phyloP scores from a whole-genome alignment of 2,888 invertebrate species.

The Muschampia plurimacula region DNA sequence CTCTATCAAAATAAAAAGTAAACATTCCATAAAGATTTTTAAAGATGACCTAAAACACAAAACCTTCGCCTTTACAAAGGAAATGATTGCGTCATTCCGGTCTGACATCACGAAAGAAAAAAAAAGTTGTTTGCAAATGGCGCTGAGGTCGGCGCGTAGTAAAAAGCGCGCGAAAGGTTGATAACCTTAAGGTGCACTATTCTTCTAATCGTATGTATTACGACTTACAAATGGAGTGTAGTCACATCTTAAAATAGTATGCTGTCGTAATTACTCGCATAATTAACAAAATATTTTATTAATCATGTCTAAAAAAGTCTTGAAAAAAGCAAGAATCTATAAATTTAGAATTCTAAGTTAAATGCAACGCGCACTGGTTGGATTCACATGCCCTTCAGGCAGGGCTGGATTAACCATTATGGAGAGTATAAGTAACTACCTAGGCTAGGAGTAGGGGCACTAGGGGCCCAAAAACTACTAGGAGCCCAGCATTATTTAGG shows the following conservation, averaged over 20 bases:
- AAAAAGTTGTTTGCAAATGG: conserved; percentile 32
- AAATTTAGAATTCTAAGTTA: too few relatives aligned
- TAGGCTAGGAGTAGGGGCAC: too few relatives aligned
- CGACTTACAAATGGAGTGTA: neutral
- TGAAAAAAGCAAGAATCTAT: too few relatives aligned
- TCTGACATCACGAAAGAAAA: conserved; percentile 30
- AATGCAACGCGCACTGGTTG: too few relatives aligned
- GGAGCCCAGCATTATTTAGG: too few relatives aligned
- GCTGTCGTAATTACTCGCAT: neutral
- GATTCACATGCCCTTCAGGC: too few relatives aligned
- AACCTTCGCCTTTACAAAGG: conserved; percentile 29
- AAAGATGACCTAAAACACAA: conserved; percentile 28
- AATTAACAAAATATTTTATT: too few relatives aligned
- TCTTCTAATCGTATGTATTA: neutral
- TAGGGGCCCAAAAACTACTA: too few relatives aligned
- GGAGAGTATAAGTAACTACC: too few relatives aligned
- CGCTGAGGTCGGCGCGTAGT: conserved; percentile 44
- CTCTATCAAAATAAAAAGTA: neutral
- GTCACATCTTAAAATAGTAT: conserved; percentile 16
- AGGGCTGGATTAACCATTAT: too few relatives aligned
- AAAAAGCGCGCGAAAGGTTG: conserved; percentile 50
- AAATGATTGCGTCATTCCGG: conserved; percentile 26
- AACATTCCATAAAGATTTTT: conserved; percentile 10
- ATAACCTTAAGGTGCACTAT: conserved; percentile 44
- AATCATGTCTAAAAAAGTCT: neutral